Percentiles rank a stretch among this genome's conserved stretches.
Conservation (phyloP, 2,113 vertebrate species). For the cattle (Bos taurus) region DNA sequence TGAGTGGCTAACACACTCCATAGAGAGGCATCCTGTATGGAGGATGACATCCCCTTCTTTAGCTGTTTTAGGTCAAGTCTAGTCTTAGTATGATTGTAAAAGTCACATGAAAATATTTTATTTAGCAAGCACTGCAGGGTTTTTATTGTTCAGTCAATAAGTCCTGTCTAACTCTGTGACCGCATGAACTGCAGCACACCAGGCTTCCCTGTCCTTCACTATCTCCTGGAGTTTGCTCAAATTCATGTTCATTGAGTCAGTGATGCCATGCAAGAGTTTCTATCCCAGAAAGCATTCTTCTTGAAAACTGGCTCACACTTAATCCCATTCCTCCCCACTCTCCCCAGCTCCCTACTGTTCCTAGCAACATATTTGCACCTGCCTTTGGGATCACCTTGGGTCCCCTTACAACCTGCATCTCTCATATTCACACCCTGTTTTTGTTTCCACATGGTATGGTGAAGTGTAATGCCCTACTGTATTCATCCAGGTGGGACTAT, state of each 20-base stretch:
- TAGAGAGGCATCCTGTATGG: neutral
- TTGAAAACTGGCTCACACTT: neutral
- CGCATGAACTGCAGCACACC: neutral
- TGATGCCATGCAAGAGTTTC: neutral
- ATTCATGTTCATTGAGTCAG: neutral
- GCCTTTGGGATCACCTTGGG: neutral
- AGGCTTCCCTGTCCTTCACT: neutral
- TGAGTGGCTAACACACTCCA: neutral
- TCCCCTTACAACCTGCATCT: neutral
- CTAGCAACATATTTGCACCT: neutral
- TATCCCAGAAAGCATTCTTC: neutral
- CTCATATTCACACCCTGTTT: neutral
- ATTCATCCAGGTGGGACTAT: neutral
- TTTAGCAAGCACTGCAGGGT: neutral
- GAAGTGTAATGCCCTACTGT: neutral
- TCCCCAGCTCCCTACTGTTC: no score
- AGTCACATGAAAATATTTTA: neutral
- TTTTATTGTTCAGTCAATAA: neutral
- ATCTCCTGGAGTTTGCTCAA: neutral
- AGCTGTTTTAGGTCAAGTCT: neutral
- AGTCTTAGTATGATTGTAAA: neutral
- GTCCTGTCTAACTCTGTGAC: neutral
- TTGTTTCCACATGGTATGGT: neutral
- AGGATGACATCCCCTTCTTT: neutral
- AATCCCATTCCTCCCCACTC: no score